phyloP scores from a whole-genome alignment of 2,888 invertebrate genomes.

The Adela reaumurella region DNA sequence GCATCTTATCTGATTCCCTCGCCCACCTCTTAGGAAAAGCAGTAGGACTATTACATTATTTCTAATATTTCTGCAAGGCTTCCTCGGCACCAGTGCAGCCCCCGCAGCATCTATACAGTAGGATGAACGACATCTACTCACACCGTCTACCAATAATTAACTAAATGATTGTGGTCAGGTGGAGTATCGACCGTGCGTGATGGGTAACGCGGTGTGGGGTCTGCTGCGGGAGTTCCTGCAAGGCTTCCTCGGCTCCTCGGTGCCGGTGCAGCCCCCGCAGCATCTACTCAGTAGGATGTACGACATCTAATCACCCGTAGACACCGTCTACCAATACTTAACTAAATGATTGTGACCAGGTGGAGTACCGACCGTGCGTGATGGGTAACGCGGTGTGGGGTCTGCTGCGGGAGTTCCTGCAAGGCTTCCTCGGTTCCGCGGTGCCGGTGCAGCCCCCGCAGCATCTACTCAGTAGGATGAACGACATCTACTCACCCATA shows the following conservation, averaged over 20 bases:
- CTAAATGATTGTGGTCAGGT: constrained; percentile 55
- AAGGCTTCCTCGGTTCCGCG: constrained; percentile 80
- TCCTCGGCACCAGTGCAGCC: constrained; percentile 79
- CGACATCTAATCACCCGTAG: constrained; percentile 84
- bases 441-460: constrained; percentile 72
- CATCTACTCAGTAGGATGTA: constrained; percentile 74
- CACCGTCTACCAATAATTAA: constrained; percentile 86
- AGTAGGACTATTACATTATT: background rate
- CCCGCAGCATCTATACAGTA: constrained; percentile 67
- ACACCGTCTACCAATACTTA: constrained; percentile 90
- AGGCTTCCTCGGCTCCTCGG: constrained; percentile 78
- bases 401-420: constrained; percentile 85
- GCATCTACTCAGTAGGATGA: constrained; percentile 71
- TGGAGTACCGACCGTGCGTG: constrained; percentile 89
- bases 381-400: constrained; percentile 89
- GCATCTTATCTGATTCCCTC: too few species aligned
- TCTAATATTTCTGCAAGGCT: constrained; percentile 75
- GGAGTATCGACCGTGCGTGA: constrained; percentile 88
- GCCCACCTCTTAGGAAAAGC: background rate
- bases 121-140: constrained; percentile 81
- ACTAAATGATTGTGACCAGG: too few species aligned
- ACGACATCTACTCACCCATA: constrained; percentile 82
- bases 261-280: constrained; percentile 70
- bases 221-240: constrained; percentile 88
- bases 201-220: constrained; percentile 87